Conservation (phyloP, 2,888 invertebrate species). For the Tetranychus piercei region DNA sequence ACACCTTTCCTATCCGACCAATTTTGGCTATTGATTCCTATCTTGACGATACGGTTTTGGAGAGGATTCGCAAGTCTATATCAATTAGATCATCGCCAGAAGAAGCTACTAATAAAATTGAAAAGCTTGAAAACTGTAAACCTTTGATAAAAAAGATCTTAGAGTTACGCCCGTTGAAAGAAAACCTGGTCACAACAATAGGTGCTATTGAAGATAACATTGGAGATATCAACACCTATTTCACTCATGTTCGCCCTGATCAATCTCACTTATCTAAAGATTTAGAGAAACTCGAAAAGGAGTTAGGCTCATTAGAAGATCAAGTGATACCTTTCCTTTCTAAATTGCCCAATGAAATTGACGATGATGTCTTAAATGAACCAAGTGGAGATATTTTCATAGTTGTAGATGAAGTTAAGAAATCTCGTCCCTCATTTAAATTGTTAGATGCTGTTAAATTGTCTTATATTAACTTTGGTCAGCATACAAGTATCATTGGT, state of each 20-base stretch:
- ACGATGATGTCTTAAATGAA: not conserved
- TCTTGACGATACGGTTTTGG: not conserved
- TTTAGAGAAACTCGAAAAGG: not conserved
- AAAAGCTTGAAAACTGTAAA: not conserved
- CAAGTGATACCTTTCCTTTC: not conserved
- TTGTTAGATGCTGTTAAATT: not conserved
- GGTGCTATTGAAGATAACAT: not conserved
- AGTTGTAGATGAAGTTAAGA: not conserved
- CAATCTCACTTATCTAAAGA: not conserved
- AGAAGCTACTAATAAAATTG: not conserved
- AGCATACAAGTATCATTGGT: not conserved
- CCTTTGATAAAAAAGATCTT: not conserved
- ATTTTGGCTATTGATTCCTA: not conserved
- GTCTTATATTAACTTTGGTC: not conserved
- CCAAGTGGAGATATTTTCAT: not conserved
- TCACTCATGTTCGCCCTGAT: not conserved
- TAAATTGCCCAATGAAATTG: not conserved
- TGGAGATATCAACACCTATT: not conserved
- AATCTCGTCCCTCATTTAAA: not conserved
- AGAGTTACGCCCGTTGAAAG: not conserved
- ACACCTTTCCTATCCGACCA: not conserved
- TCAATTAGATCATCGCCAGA: not conserved
- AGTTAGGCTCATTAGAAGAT: not conserved
- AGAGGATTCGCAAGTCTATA: not conserved
- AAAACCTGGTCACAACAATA: not conserved